Conservation (phyloP, 2,888 invertebrate species). For the Congeria kusceri region DNA sequence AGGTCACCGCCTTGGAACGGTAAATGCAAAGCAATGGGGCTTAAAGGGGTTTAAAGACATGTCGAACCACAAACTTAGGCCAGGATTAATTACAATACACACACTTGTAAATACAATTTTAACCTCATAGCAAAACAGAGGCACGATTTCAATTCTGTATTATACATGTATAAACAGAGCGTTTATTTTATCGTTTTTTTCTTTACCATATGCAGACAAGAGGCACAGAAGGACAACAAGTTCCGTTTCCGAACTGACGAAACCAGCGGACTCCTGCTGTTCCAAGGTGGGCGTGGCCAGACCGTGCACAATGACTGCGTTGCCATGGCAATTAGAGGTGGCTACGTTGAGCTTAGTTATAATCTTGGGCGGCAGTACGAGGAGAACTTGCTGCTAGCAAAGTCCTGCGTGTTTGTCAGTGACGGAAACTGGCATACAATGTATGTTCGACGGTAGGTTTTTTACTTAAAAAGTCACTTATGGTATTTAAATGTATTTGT, state of each 20-base stretch:
- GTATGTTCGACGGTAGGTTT: conserved; percentile 87
- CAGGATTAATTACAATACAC: not conserved
- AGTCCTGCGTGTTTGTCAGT: conserved; percentile 87
- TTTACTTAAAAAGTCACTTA: not conserved
- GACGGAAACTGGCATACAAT: conserved; percentile 93
- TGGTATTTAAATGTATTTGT: not conserved
- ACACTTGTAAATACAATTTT: not conserved
- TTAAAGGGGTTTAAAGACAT: not conserved
- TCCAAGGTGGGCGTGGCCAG: conserved; percentile 89
- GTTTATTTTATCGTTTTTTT: not conserved
- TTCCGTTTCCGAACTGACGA: conserved; percentile 90
- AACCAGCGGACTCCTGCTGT: conserved; percentile 90
- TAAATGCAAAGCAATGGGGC: too few species aligned
- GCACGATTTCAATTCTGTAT: not conserved
- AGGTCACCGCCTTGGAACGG: too few species aligned
- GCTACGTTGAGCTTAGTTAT: conserved; percentile 90
- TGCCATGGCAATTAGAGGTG: conserved; percentile 90
- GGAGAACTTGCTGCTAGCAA: conserved; percentile 85
- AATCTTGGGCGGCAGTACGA: conserved; percentile 88
- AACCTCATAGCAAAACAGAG: not conserved
- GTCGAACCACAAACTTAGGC: not conserved
- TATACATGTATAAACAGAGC: too few species aligned
- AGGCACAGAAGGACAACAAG: conserved; percentile 90
- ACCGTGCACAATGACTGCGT: conserved; percentile 90
- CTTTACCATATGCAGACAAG: conserved; percentile 87